Evolutionary conservation across 1,140 invertebrate genomes (phyloP), one percentile per base, ranked within the genome.

Genomic region (Lepidurus packardi): DNA sequence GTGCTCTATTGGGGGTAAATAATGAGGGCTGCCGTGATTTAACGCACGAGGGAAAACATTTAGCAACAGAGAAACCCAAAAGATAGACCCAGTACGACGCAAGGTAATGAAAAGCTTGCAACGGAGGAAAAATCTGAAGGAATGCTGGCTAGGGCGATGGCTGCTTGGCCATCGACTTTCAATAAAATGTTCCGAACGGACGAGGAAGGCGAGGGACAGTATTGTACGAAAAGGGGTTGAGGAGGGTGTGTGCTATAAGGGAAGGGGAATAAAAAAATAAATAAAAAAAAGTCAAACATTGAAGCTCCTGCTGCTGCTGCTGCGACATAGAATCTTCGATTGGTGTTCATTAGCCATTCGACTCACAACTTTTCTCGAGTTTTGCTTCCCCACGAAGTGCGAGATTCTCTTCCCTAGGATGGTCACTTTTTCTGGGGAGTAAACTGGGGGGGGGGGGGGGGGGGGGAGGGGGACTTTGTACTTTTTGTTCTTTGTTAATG

Each of bases 331-430:
- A 65, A 65, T 65, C 53, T 65, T 65, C 13, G 53, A 65, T 13
- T 65, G 21, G 53, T 65, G 53, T 21, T 65, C 53, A 65, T 65
- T 65, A 65, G 53, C 53, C 53, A 65, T 65, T 65, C 53, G 53
- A 65, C 53, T 13, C 53, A 65, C 53, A 65, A 65, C 53, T 65
- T 47, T 65, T 65, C 16, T 65, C 53, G 53, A 65, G 53, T 65
- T 65, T 21, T 65, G 53, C 21, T 65, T 16, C 21, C 13, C 13
- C 21, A 65, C 53, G 16, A 65, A 65, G 8, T 21, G 16, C 53
- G 21, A 7, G 16, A 21, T 65, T 65, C 21, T 65, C 53, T 65
- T 16, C 21, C 53, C 13, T 16, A 21, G 13, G 0, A n/a, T 65
- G 21, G 16, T 21, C 21, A n/a, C 8, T 65, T 65, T 65, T 65